phyloP scores from a whole-genome alignment of 2,888 invertebrate species.

The Melanostoma scalare region DNA sequence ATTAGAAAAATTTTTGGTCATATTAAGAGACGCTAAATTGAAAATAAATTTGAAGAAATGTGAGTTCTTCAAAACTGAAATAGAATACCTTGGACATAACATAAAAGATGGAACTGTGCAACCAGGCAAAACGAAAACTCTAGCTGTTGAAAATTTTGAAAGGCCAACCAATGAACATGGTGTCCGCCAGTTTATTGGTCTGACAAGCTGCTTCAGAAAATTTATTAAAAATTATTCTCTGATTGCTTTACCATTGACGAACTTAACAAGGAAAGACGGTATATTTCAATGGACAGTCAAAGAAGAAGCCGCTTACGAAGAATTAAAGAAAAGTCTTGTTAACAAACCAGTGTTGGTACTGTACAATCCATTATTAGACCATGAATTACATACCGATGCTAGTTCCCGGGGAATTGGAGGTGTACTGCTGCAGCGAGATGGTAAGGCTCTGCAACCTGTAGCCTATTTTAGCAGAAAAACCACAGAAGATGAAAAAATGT shows the following conservation, averaged over 20 bases:
- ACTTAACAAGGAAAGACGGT: too few species aligned
- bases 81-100: not conserved
- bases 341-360: not conserved
- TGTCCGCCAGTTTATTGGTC: slow-evolving; percentile 75
- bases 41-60: not conserved
- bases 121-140: not conserved
- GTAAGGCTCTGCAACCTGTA: not conserved
- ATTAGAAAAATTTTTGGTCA: not conserved
- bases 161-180: slow-evolving; percentile 52
- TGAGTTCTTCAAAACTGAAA: not conserved
- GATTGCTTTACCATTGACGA: too few species aligned
- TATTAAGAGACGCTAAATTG: slow-evolving; percentile 14
- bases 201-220: slow-evolving; percentile 75
- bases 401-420: not conserved
- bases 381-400: not conserved
- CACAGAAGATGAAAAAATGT: slow-evolving; percentile 74
- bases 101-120: not conserved
- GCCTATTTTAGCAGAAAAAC: slow-evolving; percentile 66
- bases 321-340: not conserved
- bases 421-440: not conserved
- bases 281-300: not conserved
- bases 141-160: too few species aligned
- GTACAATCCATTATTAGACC: not conserved
- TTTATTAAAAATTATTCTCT: slow-evolving; percentile 69
- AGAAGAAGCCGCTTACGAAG: not conserved